These are phyloP conservation scores for Corythoichthys intestinalis DNA, from an alignment of 2,113 vertebrate genomes.

Conservation along the genomic window DNA sequence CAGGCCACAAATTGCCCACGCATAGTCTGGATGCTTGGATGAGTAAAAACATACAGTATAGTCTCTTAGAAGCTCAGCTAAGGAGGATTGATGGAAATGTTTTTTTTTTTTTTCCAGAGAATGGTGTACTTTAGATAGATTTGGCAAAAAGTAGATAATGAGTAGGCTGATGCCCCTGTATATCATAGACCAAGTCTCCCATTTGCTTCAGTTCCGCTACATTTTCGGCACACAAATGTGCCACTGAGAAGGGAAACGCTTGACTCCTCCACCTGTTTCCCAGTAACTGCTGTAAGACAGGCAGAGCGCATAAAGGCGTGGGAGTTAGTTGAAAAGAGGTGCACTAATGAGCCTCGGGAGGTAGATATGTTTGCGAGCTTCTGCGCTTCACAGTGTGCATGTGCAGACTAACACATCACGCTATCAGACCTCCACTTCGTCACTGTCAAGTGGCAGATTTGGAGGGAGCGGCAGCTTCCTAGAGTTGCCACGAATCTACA, in stretches of 20 bases:
- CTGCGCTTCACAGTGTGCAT: slow-evolving; percentile 29
- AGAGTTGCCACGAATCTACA: slow-evolving; percentile 61
- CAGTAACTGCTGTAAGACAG: slow-evolving; percentile 34
- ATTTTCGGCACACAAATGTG: slow-evolving; percentile 35
- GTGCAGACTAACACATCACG: slow-evolving; percentile 44
- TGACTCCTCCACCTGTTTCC: slow-evolving; percentile 57
- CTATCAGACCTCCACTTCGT: slow-evolving; percentile 60
- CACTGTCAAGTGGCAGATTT: slow-evolving; percentile 68
- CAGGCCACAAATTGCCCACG: neutral
- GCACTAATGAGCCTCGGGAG: slow-evolving; percentile 63
- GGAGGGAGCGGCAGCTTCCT: slow-evolving; percentile 58
- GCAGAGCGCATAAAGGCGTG: slow-evolving; percentile 26
- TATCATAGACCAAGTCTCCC: slow-evolving; percentile 7
- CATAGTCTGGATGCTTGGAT: neutral
- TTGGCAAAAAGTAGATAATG: neutral
- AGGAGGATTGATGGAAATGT: neutral
- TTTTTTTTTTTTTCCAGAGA: neutral
- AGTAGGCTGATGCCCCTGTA: slow-evolving; percentile 1
- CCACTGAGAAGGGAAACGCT: slow-evolving; percentile 32
- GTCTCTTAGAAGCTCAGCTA: neutral
- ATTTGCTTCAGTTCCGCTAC: slow-evolving; percentile 34
- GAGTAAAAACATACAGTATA: neutral
- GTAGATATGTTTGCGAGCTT: slow-evolving; percentile 29
- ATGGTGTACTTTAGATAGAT: neutral
- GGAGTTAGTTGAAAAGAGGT: slow-evolving; percentile 36